Percentiles rank a stretch among this genome's conserved stretches.
Evolutionary conservation across 2,113 vertebrate genomes (phyloP).

Genomic region (Petrocephalus zakoni): DNA sequence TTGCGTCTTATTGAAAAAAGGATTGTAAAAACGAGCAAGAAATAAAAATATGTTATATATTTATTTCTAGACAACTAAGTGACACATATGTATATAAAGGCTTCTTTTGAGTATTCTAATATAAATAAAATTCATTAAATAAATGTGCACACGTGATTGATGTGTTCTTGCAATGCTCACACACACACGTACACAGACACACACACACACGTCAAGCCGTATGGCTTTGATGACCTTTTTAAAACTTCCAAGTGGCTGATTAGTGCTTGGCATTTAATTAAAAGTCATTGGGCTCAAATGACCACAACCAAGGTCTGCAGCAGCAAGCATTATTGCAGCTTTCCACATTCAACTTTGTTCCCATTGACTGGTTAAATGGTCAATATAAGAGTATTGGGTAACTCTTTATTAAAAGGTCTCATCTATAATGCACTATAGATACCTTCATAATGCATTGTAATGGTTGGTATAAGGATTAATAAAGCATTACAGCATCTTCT

Average conservation of each 20-base stretch:
- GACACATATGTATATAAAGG: neutral
- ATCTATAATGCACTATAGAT: neutral
- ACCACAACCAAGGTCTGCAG: neutral
- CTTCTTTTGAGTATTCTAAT: neutral
- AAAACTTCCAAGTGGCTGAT: neutral
- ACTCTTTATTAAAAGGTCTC: neutral
- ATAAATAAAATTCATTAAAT: neutral
- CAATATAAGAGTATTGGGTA: neutral
- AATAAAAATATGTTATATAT: neutral
- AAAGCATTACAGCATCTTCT: neutral
- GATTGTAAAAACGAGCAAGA: neutral
- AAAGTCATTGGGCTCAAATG: constrained; percentile 4
- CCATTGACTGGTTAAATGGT: neutral
- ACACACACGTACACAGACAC: neutral
- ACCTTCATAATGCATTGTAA: neutral
- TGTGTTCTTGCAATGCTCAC: neutral
- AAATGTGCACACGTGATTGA: neutral
- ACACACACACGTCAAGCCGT: neutral
- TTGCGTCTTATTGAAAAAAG: neutral
- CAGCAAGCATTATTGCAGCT: neutral
- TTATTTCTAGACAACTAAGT: neutral
- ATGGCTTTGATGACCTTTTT: constrained; percentile 9
- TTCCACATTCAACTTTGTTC: neutral
- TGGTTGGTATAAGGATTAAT: neutral
- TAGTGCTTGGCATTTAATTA: constrained; percentile 10